Evolutionary conservation across 2,888 invertebrate species (phyloP).

Genomic region (Cordilura impudica): DNA sequence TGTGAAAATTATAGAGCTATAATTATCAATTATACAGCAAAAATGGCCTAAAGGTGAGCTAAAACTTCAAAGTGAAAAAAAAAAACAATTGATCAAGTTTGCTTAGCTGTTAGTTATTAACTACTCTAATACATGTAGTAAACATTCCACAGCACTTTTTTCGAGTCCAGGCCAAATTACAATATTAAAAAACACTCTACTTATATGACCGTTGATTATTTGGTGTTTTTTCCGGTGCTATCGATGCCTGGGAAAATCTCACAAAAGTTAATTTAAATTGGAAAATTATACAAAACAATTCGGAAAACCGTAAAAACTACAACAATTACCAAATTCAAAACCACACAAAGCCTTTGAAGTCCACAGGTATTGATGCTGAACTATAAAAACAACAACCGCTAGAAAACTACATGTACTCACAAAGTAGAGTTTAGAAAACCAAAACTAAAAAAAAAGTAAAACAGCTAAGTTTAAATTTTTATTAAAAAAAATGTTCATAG

Average conservation of each 20-base stretch:
- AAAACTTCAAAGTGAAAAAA: conserved; percentile 20
- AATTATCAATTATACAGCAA: conserved; percentile 75
- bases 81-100: conserved; percentile 49
- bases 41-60: conserved; percentile 51
- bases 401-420: not conserved
- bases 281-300: conserved; percentile 76
- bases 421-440: conserved; percentile 1
- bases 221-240: conserved; percentile 24
- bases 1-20: conserved; percentile 64
- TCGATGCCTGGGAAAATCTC: conserved; percentile 73
- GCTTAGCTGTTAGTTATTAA: conserved; percentile 46
- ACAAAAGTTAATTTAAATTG: conserved; percentile 74
- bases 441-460: not conserved
- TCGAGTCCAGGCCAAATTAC: conserved; percentile 35
- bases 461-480: conserved; percentile 21
- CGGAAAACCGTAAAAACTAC: conserved; percentile 65
- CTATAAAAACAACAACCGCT: conserved; percentile 25
- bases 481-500: conserved; percentile 3
- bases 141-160: not conserved
- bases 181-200: conserved; percentile 24
- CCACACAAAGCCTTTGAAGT: conserved; percentile 10
- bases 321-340: conserved; percentile 15
- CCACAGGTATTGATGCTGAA: not conserved
- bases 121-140: conserved; percentile 56
- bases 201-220: conserved; percentile 38